Percentiles rank a stretch among this genome's conserved stretches.
Conservation (phyloP, 35 echinoderm and acorn worm species). For the Nesometra sesokonis region DNA sequence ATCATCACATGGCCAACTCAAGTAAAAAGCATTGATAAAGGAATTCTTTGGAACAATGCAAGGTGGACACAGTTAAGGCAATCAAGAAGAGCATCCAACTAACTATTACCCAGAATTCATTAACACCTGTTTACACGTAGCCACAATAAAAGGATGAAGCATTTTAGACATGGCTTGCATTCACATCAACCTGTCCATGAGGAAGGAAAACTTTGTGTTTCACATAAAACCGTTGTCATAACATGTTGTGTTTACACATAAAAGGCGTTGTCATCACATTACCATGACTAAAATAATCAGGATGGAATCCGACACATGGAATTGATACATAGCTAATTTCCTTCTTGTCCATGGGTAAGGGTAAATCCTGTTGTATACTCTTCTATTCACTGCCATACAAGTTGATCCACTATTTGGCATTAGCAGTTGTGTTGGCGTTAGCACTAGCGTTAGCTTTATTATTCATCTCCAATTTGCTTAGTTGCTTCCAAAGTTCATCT, state of each 20-base stretch:
- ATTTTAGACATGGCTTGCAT: not conserved
- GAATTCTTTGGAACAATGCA: not conserved
- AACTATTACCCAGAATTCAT: not conserved
- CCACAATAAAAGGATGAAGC: not conserved
- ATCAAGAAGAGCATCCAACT: not conserved
- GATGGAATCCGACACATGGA: too few species aligned
- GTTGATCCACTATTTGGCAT: not conserved
- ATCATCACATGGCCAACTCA: not conserved
- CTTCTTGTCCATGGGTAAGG: too few species aligned
- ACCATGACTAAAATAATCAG: too few species aligned
- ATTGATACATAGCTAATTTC: too few species aligned
- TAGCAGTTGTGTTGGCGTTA: not conserved
- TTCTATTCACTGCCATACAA: not conserved
- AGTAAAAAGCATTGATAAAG: not conserved
- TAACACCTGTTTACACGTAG: not conserved
- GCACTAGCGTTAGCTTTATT: constrained; percentile 33
- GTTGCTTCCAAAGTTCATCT: constrained; percentile 97
- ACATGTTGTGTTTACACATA: too few species aligned
- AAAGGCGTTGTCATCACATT: too few species aligned
- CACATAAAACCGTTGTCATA: not conserved
- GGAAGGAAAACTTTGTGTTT: not conserved
- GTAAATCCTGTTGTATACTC: not conserved
- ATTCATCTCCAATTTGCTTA: constrained; percentile 97
- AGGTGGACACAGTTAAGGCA: not conserved
- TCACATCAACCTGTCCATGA: not conserved